These are phyloP conservation scores for Cephalopterus ornatus DNA, from an alignment of 2,113 vertebrate genomes.

Conservation along the genomic window DNA sequence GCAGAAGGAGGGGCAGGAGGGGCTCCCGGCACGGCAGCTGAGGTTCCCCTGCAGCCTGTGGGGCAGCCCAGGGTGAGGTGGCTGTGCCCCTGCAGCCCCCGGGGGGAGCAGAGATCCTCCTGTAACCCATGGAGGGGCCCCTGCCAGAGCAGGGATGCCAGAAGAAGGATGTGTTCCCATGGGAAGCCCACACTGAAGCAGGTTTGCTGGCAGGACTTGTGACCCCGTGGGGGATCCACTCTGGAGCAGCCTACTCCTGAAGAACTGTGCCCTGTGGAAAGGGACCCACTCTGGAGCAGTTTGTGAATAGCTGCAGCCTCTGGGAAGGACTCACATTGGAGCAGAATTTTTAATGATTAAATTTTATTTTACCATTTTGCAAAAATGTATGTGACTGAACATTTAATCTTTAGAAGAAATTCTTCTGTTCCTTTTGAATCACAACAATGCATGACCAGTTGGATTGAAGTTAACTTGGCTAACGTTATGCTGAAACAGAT, in stretches of 20 bases:
- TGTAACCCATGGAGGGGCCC: not conserved
- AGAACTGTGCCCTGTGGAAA: no score
- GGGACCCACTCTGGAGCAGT: not conserved
- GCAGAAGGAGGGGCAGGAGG: not conserved
- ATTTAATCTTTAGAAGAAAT: not conserved
- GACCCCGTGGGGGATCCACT: rapidly evolving
- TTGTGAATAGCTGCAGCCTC: not conserved
- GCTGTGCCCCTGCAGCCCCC: not conserved
- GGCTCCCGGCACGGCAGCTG: not conserved
- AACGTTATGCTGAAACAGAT: not conserved
- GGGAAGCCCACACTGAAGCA: not conserved
- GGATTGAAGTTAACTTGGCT: not conserved
- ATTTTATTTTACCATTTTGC: not conserved
- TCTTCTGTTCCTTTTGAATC: not conserved
- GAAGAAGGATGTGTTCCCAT: rapidly evolving
- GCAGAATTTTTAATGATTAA: not conserved
- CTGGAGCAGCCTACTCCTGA: not conserved
- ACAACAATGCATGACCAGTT: not conserved
- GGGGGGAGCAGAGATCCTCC: not conserved
- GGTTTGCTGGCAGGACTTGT: not conserved
- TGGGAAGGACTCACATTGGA: not conserved
- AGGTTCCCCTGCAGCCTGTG: not conserved
- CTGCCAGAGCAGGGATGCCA: rapidly evolving
- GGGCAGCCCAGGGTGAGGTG: not conserved
- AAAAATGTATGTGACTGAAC: rapidly evolving